These are phyloP conservation scores for Haemorhous mexicanus DNA, from an alignment of 2,113 vertebrate species.

Conservation along the genomic window DNA sequence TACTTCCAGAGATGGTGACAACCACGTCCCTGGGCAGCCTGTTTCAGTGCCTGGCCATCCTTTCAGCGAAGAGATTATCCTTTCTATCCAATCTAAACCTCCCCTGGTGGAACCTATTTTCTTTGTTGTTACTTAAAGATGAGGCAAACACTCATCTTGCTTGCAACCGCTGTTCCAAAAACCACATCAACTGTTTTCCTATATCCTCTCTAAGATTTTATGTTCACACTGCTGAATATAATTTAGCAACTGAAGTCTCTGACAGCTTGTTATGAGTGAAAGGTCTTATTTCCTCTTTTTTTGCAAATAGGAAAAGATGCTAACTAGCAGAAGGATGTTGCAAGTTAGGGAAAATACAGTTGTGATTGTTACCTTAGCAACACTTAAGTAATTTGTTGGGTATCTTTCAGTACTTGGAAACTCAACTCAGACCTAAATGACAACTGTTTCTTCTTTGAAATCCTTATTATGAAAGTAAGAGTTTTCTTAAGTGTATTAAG, in stretches of 20 bases:
- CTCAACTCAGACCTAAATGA: not conserved
- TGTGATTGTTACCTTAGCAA: not conserved
- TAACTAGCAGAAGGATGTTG: not conserved
- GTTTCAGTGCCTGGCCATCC: not conserved
- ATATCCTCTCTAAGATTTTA: not conserved
- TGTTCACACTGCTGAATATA: not conserved
- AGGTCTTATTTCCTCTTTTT: constrained; percentile 7
- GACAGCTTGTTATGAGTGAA: not conserved
- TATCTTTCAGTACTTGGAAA: not conserved
- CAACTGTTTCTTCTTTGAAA: not conserved
- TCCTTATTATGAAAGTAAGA: not conserved
- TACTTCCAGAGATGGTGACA: not conserved
- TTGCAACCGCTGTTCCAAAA: not conserved
- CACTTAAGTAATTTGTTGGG: not conserved
- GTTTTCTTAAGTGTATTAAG: not conserved
- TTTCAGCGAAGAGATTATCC: not conserved
- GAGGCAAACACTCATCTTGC: not conserved
- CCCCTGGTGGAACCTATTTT: not conserved
- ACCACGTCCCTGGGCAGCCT: not conserved
- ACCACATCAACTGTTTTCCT: not conserved
- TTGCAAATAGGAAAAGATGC: not conserved
- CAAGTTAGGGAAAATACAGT: not conserved
- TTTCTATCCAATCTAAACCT: not conserved
- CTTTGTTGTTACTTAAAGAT: rapidly evolving
- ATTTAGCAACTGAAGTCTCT: not conserved